A percentile compares a stretch with the other conserved stretches of the same genome.
These are phyloP conservation scores for Diabrotica virgifera DNA, from an alignment of 1,140 invertebrate species.

Conservation along the genomic window DNA sequence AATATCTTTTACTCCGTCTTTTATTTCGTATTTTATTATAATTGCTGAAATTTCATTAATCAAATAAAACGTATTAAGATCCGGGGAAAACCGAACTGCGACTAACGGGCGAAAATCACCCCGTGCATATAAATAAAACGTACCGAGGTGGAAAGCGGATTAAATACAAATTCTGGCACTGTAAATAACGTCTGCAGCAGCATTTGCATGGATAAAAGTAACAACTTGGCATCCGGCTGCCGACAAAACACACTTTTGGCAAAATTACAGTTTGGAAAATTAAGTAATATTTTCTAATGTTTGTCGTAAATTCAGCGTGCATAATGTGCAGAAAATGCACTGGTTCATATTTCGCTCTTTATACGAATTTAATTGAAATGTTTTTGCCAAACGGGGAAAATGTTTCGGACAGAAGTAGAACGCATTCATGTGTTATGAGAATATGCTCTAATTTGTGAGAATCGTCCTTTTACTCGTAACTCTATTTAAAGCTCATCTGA, in stretches of 20 bases:
- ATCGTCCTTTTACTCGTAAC: too few species aligned
- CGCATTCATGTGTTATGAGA: too few species aligned
- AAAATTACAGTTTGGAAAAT: conserved; percentile 20
- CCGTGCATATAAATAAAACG: conserved; percentile 5
- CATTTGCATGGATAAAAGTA: conserved; percentile 15
- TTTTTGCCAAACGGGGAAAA: conserved; percentile 5
- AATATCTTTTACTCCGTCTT: too few species aligned
- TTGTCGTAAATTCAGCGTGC: conserved; percentile 8
- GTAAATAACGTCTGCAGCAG: conserved; percentile 7
- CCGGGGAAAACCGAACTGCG: too few species aligned
- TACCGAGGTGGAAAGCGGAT: conserved; percentile 14
- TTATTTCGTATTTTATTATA: too few species aligned
- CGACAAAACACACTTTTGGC: conserved; percentile 13
- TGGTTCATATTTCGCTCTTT: neutral
- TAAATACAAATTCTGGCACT: conserved; percentile 12
- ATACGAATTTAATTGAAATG: conserved; percentile 13
- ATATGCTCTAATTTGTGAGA: too few species aligned
- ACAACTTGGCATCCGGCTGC: conserved; percentile 7
- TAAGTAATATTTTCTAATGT: conserved; percentile 16
- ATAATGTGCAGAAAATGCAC: neutral
- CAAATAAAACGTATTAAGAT: too few species aligned
- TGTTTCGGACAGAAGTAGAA: neutral
- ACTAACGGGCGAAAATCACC: neutral
- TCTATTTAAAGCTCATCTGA: too few species aligned
- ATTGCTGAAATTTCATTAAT: too few species aligned